Conservation (phyloP, 2,797 vertebrate genomes). For the Acanthopagrus latus region DNA sequence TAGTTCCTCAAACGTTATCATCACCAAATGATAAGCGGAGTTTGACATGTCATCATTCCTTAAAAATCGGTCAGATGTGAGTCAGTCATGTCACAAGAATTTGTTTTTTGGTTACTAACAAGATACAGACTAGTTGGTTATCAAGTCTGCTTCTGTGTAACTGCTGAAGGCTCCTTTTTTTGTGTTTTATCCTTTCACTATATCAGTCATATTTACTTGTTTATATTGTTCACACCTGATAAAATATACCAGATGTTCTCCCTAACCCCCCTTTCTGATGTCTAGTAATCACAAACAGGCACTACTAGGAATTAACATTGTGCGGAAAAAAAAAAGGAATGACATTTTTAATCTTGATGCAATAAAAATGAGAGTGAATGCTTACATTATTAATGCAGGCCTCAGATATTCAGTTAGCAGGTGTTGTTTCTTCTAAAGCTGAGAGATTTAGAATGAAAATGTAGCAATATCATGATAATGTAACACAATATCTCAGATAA, state of each 20-base stretch:
- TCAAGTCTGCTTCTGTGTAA: conserved; percentile 4
- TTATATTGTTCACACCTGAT: neutral
- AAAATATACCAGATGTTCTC: conserved; percentile 22
- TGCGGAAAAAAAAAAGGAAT: neutral
- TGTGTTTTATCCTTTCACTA: neutral
- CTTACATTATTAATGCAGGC: neutral
- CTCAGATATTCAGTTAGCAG: neutral
- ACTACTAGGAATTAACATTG: neutral
- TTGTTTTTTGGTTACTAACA: neutral
- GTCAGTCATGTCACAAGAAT: neutral
- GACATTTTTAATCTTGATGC: neutral
- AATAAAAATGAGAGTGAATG: neutral
- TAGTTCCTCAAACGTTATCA: neutral
- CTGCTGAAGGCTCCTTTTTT: neutral
- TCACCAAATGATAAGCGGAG: neutral
- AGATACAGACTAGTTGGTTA: neutral
- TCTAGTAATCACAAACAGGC: conserved; percentile 5
- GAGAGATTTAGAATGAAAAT: neutral
- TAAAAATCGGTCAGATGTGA: neutral
- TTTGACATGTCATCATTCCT: neutral
- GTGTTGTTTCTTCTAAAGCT: neutral
- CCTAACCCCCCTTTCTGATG: neutral
- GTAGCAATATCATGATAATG: too few relatives aligned
- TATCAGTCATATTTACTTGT: neutral
- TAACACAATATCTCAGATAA: neutral